These are phyloP conservation scores for Scalopus aquaticus DNA, from an alignment of 2,113 vertebrate species.

Conservation along the genomic window DNA sequence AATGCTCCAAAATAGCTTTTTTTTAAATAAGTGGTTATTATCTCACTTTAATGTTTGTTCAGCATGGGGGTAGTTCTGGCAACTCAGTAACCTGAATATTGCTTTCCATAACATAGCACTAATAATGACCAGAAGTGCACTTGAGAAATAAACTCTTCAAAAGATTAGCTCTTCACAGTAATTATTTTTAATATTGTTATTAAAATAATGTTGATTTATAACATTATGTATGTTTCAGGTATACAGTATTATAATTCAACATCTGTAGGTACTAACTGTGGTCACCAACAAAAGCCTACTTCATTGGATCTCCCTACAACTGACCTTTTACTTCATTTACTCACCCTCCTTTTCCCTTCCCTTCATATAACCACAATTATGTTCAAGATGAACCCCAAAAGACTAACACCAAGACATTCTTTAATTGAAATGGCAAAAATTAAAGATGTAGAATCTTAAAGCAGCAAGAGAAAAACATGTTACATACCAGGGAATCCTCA, in stretches of 20 bases:
- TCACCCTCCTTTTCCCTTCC: background rate
- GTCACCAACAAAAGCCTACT: background rate
- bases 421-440: background rate
- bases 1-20: background rate
- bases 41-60: conserved; percentile 49
- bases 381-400: background rate
- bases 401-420: background rate
- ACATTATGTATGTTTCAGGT: background rate
- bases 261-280: background rate
- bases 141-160: conserved; percentile 8
- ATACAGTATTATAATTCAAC: background rate
- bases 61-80: conserved; percentile 25
- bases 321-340: background rate
- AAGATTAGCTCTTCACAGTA: background rate
- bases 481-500: background rate
- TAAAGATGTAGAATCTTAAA: background rate
- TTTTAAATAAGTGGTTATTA: conserved; percentile 30
- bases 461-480: background rate
- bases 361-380: background rate
- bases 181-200: background rate
- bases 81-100: background rate
- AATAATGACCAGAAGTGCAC: background rate
- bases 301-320: background rate
- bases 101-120: conserved; percentile 19
- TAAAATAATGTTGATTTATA: background rate